Percentiles rank a stretch among this genome's conserved stretches.
These are phyloP conservation scores for Emmelina monodactyla DNA, from an alignment of 2,888 invertebrate genomes.

Conservation along the genomic window DNA sequence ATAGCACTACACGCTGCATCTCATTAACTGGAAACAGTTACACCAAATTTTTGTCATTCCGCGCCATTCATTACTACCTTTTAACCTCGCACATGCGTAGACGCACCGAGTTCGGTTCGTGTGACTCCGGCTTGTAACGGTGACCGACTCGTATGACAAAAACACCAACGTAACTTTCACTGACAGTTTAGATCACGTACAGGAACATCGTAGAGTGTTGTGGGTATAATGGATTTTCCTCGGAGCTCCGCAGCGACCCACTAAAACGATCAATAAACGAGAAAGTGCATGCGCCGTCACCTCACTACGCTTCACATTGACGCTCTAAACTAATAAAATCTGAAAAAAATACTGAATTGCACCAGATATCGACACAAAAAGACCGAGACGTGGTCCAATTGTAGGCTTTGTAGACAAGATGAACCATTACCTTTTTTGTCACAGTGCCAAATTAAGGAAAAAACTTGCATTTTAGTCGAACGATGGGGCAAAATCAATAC, in stretches of 20 bases:
- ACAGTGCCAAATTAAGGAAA: no score
- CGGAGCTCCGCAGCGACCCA: constrained; percentile 32
- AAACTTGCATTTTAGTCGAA: no score
- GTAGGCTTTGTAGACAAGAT: constrained; percentile 3
- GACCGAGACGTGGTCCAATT: constrained; percentile 2
- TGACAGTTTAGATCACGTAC: constrained; percentile 35
- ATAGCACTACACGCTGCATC: constrained; percentile 28
- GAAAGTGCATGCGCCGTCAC: constrained; percentile 30
- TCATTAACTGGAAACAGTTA: constrained; percentile 40
- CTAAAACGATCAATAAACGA: constrained; percentile 47
- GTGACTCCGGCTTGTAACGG: constrained; percentile 20
- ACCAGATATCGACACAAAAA: not conserved
- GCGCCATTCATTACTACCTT: not conserved
- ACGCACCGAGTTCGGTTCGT: not conserved
- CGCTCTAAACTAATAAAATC: not conserved
- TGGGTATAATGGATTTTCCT: constrained; percentile 35
- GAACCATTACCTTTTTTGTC: constrained; percentile 7
- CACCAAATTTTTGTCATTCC: constrained; percentile 44
- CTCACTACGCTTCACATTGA: not conserved
- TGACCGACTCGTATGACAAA: constrained; percentile 30
- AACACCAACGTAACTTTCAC: constrained; percentile 42
- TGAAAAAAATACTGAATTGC: not conserved
- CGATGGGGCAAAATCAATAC: no score
- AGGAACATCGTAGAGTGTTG: constrained; percentile 33
- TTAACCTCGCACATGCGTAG: no score